These are phyloP conservation scores for Pilophorus perplexus DNA, from an alignment of 2,888 invertebrate species.

Conservation along the genomic window DNA sequence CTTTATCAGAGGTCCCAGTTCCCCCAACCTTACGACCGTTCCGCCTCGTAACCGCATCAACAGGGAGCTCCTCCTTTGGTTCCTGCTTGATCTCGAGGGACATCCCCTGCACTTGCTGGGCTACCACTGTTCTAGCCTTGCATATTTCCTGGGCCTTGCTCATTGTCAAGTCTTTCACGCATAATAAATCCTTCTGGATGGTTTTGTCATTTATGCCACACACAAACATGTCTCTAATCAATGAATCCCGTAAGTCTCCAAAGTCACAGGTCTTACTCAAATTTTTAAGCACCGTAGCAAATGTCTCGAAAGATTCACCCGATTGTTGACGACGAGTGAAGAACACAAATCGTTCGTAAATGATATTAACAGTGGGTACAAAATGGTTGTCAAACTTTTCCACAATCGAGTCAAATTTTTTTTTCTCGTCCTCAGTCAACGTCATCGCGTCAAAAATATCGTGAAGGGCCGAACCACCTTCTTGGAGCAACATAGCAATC, in stretches of 20 bases:
- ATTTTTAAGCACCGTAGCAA: conserved; percentile 8
- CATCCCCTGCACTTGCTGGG: conserved; percentile 12
- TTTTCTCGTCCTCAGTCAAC: neutral
- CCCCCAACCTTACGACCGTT: neutral
- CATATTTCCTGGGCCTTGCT: conserved; percentile 5
- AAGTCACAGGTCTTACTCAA: conserved; percentile 30
- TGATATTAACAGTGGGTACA: conserved; percentile 9
- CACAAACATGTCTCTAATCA: conserved; percentile 34
- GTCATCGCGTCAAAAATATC: conserved; percentile 11
- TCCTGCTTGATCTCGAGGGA: conserved; percentile 5
- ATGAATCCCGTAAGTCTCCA: conserved; percentile 7
- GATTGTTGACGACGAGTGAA: conserved; percentile 14
- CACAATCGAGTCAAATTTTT: neutral
- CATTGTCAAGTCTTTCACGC: neutral
- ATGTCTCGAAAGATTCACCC: conserved; percentile 21
- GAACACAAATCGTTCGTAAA: conserved; percentile 25
- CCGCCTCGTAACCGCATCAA: neutral
- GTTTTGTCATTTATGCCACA: conserved; percentile 27
- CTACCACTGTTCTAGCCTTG: neutral
- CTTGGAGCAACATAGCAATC: conserved; percentile 14
- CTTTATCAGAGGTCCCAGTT: neutral
- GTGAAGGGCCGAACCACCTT: neutral
- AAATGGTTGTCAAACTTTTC: conserved; percentile 26
- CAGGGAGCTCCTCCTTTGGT: neutral
- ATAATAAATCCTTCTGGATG: conserved; percentile 10